These are phyloP conservation scores for Phyllopteryx taeniolatus DNA, from an alignment of 2,113 vertebrate genomes.

Conservation along the genomic window DNA sequence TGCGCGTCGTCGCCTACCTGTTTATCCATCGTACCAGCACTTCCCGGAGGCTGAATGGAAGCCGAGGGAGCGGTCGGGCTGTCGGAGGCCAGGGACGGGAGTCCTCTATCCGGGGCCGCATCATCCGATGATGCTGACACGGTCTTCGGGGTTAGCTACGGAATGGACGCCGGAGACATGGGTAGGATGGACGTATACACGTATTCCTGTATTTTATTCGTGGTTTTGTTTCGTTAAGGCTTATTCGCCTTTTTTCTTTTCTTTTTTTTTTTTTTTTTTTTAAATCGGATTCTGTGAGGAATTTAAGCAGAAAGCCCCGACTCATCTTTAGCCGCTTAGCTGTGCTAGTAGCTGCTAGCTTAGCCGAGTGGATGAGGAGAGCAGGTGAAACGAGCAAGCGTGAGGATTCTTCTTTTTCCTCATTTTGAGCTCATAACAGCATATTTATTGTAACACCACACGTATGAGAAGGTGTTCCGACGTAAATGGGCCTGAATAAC, in stretches of 20 bases:
- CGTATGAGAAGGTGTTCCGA: too few species aligned
- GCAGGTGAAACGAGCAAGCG: conserved; percentile 28
- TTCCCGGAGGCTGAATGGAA: conserved; percentile 74
- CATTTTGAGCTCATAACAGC: background rate
- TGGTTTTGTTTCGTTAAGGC: background rate
- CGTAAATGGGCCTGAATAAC: background rate
- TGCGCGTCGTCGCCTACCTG: conserved; percentile 17
- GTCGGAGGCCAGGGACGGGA: conserved; percentile 74
- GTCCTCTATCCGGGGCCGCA: conserved; percentile 66
- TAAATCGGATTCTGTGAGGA: background rate
- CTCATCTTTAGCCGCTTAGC: conserved; percentile 56
- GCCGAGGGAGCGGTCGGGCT: conserved; percentile 76
- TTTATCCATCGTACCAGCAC: conserved; percentile 4
- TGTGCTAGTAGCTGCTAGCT: conserved; percentile 60
- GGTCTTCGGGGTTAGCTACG: conserved; percentile 69
- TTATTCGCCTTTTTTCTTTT: background rate
- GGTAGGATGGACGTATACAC: conserved; percentile 47
- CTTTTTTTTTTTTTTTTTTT: accelerated
- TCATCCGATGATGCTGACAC: conserved; percentile 75
- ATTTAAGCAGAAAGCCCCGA: conserved; percentile 56
- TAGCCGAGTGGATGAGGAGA: conserved; percentile 16
- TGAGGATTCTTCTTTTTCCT: background rate
- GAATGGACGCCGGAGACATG: conserved; percentile 66
- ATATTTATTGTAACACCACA: background rate
- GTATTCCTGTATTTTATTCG: background rate